A percentile compares a stretch with the other conserved stretches of the same genome.
These are phyloP conservation scores for Troilus luridus DNA, from an alignment of 2,888 invertebrate species.

Conservation along the genomic window DNA sequence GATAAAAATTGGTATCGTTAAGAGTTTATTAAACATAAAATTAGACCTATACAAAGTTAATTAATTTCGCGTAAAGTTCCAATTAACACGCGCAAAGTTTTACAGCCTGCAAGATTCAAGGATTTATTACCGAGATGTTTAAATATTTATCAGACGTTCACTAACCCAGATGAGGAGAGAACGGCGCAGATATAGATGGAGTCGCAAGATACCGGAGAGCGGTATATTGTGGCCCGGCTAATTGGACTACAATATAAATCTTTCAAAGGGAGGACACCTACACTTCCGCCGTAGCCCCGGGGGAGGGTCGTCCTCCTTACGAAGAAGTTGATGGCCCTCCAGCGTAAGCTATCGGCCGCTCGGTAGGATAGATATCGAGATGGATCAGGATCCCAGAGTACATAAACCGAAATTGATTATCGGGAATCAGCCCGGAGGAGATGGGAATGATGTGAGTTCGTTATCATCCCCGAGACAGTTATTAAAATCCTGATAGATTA, in stretches of 20 bases:
- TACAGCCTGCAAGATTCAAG: slow-evolving; percentile 14
- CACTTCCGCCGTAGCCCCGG: slow-evolving; percentile 29
- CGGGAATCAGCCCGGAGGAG: background rate
- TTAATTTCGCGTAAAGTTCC: slow-evolving; percentile 23
- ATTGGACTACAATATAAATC: slow-evolving; percentile 30
- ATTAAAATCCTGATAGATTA: no score
- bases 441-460: background rate
- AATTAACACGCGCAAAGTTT: slow-evolving; percentile 36
- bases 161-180: slow-evolving; percentile 53
- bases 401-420: background rate
- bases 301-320: slow-evolving; percentile 2
- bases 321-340: slow-evolving; percentile 1
- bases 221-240: slow-evolving; percentile 10
- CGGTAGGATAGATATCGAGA: background rate
- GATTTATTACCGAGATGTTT: slow-evolving; percentile 45
- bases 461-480: no score
- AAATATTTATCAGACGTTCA: slow-evolving; percentile 56
- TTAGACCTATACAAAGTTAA: slow-evolving; percentile 8
- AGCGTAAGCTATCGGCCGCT: background rate
- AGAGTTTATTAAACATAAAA: slow-evolving; percentile 18
- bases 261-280: slow-evolving; percentile 3
- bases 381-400: background rate
- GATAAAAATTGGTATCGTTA: background rate
- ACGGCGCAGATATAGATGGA: slow-evolving; percentile 44
- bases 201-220: slow-evolving; percentile 15